Percentiles rank a stretch among this genome's conserved stretches.
phyloP scores from a whole-genome alignment of 2,888 invertebrate species.

The Alloplasta piceator region DNA sequence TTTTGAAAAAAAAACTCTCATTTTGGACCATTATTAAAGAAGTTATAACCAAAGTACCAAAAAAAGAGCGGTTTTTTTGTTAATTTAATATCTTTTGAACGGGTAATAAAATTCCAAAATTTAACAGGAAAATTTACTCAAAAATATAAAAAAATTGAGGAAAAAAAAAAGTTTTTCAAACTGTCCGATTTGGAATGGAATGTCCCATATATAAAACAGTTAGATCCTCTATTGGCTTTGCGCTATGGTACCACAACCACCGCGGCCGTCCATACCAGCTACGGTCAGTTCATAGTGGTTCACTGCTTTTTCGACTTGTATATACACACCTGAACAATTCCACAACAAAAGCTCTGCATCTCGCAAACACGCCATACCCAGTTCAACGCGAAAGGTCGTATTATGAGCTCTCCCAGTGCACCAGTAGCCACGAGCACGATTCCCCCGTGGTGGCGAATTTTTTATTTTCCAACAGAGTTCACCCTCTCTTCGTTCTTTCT shows the following conservation, averaged over 20 bases:
- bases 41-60: no score
- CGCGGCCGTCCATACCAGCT: slow-evolving; percentile 6
- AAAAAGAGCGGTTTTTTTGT: no score
- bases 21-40: no score
- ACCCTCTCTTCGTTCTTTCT: neutral
- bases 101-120: no score
- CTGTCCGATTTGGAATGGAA: no score
- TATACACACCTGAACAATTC: neutral
- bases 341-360: slow-evolving; percentile 16
- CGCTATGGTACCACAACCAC: slow-evolving; percentile 17
- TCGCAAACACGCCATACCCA: slow-evolving; percentile 40
- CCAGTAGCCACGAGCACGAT: slow-evolving; percentile 12
- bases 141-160: no score
- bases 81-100: no score
- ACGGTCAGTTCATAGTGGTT: slow-evolving; percentile 32
- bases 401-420: slow-evolving; percentile 24
- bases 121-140: no score
- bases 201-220: neutral
- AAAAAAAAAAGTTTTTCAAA: no score
- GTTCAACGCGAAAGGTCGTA: slow-evolving; percentile 40
- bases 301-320: slow-evolving; percentile 40
- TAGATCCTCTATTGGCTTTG: slow-evolving; percentile 28
- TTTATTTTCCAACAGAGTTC: slow-evolving; percentile 17
- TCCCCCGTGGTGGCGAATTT: slow-evolving; percentile 7
- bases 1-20: no score